Evolutionary conservation across 1,140 invertebrate genomes (phyloP).

Genomic region (Zophobas morio): DNA sequence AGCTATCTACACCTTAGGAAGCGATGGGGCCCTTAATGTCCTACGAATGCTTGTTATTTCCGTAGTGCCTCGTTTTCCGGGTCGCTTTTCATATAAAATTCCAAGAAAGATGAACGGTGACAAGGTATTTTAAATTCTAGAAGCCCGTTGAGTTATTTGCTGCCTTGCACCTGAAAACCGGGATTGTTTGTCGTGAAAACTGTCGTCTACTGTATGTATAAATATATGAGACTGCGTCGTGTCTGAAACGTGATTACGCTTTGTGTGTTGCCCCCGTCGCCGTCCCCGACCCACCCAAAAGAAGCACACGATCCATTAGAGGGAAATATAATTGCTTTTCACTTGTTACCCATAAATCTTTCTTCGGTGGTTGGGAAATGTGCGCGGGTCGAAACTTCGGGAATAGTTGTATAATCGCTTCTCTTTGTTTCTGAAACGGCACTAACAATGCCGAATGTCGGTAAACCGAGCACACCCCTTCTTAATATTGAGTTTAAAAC

Average conservation of each 20-base stretch:
- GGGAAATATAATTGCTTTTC: conserved; percentile 51
- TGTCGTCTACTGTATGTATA: conserved; percentile 45
- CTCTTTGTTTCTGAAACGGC: conserved; percentile 48
- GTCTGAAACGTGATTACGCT: conserved; percentile 41
- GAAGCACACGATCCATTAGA: conserved; percentile 46
- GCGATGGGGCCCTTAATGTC: conserved; percentile 36
- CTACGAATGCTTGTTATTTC: conserved; percentile 36
- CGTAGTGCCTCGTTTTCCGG: conserved; percentile 23
- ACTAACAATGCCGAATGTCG: conserved; percentile 38
- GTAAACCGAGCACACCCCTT: conserved; percentile 33
- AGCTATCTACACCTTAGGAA: neutral
- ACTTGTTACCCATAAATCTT: conserved; percentile 51
- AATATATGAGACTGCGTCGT: conserved; percentile 36
- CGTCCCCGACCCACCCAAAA: conserved; percentile 21
- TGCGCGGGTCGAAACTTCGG: conserved; percentile 45
- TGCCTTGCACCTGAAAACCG: conserved; percentile 45
- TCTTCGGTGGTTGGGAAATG: conserved; percentile 47
- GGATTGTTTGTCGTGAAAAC: conserved; percentile 47
- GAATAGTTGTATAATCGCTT: conserved; percentile 50
- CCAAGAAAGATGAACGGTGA: conserved; percentile 50
- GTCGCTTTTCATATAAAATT: conserved; percentile 48
- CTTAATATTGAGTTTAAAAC: conserved; percentile 38
- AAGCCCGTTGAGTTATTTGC: conserved; percentile 47
- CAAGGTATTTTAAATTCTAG: conserved; percentile 51
- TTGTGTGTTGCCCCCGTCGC: conserved; percentile 16